phyloP scores from a whole-genome alignment of 2,888 invertebrate species.

The Drosophila kambysellisi region DNA sequence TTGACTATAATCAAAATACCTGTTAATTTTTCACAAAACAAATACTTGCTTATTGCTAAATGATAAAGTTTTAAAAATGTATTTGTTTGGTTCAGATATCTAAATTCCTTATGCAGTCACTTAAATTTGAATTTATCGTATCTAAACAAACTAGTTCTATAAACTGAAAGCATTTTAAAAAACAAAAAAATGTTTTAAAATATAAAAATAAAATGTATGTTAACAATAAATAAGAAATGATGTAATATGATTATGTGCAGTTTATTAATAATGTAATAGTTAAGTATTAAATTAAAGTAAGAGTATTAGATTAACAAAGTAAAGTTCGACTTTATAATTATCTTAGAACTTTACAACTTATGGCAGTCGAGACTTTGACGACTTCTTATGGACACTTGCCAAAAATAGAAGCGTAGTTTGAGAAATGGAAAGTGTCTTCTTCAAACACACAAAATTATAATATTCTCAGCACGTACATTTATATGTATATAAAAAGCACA shows the following conservation, averaged over 20 bases:
- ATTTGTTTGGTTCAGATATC: no score
- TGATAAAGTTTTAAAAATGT: accelerated
- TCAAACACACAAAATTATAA: not conserved
- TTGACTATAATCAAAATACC: not conserved
- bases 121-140: not conserved
- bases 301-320: no score
- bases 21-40: not conserved
- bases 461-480: not conserved
- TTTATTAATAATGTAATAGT: no score
- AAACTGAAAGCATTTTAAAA: not conserved
- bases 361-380: no score
- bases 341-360: no score
- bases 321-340: no score
- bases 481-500: not conserved
- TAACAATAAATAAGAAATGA: not conserved
- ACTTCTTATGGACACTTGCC: no score
- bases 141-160: not conserved
- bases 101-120: not conserved
- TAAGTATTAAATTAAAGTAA: no score
- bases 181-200: not conserved
- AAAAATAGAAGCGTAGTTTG: not conserved
- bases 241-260: not conserved
- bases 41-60: not conserved
- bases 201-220: not conserved
- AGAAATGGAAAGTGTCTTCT: not conserved